These are phyloP conservation scores for Riptortus pedestris DNA, from an alignment of 1,140 invertebrate species.

Conservation along the genomic window DNA sequence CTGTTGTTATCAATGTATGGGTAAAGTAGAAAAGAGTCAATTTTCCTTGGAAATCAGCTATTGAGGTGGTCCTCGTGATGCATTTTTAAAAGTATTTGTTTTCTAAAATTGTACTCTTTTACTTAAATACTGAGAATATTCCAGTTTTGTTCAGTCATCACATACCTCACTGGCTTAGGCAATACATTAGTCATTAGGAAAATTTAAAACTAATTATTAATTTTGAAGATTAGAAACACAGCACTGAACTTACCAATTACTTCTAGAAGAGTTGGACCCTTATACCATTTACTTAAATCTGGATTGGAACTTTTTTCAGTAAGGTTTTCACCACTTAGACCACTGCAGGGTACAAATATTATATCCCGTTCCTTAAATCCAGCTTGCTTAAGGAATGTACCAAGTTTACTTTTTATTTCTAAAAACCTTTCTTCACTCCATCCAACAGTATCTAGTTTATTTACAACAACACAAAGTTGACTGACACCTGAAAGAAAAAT, in stretches of 20 bases:
- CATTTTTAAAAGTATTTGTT: too few relatives aligned
- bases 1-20: too few relatives aligned
- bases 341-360: slow-evolving; percentile 89
- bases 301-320: slow-evolving; percentile 54
- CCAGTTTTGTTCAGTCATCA: too few relatives aligned
- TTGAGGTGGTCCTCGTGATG: too few relatives aligned
- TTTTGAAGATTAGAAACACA: too few relatives aligned
- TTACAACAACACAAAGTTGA: slow-evolving; percentile 74
- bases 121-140: too few relatives aligned
- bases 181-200: too few relatives aligned
- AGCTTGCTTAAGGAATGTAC: slow-evolving; percentile 84
- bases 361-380: slow-evolving; percentile 85
- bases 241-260: slow-evolving; percentile 57
- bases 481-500: slow-evolving; percentile 51
- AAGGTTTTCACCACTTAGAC: slow-evolving; percentile 87
- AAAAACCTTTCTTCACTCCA: slow-evolving; percentile 74
- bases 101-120: too few relatives aligned
- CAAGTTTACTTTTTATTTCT: slow-evolving; percentile 77
- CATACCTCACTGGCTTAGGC: too few relatives aligned
- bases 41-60: too few relatives aligned
- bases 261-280: slow-evolving; percentile 66
- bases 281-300: slow-evolving; percentile 70
- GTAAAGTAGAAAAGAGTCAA: too few relatives aligned
- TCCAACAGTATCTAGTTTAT: slow-evolving; percentile 71
- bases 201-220: too few relatives aligned